These are phyloP conservation scores for Helarctos malayanus DNA, from an alignment of 2,797 vertebrate genomes.

Conservation along the genomic window DNA sequence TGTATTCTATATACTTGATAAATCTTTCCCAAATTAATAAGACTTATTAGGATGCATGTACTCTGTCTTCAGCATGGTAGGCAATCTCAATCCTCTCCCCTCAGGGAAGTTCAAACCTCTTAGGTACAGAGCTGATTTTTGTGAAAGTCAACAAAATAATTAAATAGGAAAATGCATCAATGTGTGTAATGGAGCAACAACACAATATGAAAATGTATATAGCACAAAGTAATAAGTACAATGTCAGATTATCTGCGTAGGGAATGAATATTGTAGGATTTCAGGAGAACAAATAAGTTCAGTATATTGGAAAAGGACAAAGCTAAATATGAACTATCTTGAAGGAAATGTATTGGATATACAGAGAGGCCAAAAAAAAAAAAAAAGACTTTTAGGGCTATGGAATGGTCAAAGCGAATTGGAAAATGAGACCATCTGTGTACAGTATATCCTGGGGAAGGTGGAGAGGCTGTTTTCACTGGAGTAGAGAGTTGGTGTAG, in stretches of 20 bases:
- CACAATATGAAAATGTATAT: not conserved
- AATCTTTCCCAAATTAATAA: not conserved
- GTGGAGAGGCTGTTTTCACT: not conserved
- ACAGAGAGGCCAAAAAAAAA: not conserved
- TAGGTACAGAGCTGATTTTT: not conserved
- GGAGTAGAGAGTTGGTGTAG: not conserved
- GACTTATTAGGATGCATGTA: not conserved
- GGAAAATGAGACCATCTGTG: not conserved
- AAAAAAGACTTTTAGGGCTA: not conserved
- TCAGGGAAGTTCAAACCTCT: not conserved
- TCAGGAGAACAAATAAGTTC: slow-evolving; percentile 3
- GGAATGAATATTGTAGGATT: not conserved
- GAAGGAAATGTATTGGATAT: not conserved
- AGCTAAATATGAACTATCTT: not conserved
- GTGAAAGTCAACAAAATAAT: not conserved
- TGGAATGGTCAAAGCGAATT: not conserved
- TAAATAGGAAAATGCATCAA: not conserved
- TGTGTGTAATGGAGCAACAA: not conserved
- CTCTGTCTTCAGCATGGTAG: not conserved
- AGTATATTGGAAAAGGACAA: not conserved
- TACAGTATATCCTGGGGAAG: not conserved
- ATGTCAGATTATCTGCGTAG: not conserved
- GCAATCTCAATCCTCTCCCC: not conserved
- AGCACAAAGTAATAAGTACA: not conserved
- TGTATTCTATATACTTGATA: not conserved